Evolutionary conservation across 1,140 invertebrate species (phyloP).

Genomic region (Achatina immaculata): DNA sequence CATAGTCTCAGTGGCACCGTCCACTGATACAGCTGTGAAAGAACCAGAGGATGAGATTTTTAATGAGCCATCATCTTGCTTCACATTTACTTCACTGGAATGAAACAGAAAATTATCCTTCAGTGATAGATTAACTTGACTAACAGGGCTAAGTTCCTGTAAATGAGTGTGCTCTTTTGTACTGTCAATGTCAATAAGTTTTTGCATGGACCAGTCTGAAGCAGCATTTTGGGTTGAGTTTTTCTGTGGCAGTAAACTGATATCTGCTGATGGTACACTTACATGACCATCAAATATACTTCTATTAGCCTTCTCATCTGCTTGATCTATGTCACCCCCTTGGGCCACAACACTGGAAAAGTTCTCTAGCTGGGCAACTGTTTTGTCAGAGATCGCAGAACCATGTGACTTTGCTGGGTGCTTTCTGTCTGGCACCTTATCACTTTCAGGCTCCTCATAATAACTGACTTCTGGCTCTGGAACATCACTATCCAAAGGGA

Average conservation of each 20-base stretch:
- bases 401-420: background rate
- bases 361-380: background rate
- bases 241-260: background rate
- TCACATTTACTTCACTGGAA: background rate
- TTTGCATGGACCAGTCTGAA: background rate
- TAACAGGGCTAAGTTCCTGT: background rate
- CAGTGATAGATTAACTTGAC: background rate
- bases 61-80: background rate
- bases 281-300: background rate
- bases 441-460: background rate
- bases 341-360: background rate
- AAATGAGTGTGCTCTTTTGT: background rate
- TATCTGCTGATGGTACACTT: background rate
- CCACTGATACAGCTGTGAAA: background rate
- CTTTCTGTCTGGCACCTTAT: background rate
- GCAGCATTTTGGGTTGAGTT: background rate
- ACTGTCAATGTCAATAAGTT: background rate
- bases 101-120: background rate
- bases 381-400: background rate
- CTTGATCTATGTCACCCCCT: background rate
- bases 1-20: background rate
- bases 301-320: background rate
- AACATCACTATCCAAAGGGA: slow-evolving; percentile 8
- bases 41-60: background rate
- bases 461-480: background rate